Conservation (phyloP, 2,797 vertebrate genomes). For the Columba guinea region DNA sequence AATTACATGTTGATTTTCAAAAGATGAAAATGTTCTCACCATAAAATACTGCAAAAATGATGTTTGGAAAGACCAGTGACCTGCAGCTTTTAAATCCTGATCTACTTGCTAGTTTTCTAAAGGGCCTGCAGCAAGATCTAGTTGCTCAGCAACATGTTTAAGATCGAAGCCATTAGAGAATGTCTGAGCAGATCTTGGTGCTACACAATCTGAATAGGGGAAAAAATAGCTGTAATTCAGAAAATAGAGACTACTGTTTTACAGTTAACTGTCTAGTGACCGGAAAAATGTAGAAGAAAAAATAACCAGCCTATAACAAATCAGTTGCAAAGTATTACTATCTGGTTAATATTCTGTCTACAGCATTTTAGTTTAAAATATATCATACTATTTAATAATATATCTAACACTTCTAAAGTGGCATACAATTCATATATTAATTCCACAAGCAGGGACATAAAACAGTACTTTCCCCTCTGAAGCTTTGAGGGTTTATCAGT, state of each 20-base stretch:
- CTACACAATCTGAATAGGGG: not conserved
- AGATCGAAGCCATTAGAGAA: not conserved
- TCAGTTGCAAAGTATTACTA: not conserved
- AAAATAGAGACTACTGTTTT: not conserved
- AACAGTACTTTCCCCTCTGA: not conserved
- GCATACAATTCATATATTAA: not conserved
- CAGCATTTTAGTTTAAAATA: not conserved
- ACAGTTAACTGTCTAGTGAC: not conserved
- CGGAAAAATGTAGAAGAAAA: not conserved
- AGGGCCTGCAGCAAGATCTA: not conserved
- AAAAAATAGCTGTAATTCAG: not conserved
- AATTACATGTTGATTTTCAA: not conserved
- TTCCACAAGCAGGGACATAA: not conserved
- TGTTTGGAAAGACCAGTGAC: not conserved
- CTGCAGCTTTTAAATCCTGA: conserved; percentile 15
- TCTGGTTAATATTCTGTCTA: not conserved
- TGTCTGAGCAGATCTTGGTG: conserved; percentile 6
- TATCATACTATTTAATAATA: not conserved
- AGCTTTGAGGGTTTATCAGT: not conserved
- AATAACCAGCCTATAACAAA: not conserved
- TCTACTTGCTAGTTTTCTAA: not conserved
- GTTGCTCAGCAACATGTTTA: conserved; percentile 50
- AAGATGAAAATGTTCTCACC: not conserved
- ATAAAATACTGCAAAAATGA: not conserved
- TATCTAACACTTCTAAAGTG: not conserved